Conservation (phyloP, 2,113 vertebrate species). For the Dipodomys stephensi region DNA sequence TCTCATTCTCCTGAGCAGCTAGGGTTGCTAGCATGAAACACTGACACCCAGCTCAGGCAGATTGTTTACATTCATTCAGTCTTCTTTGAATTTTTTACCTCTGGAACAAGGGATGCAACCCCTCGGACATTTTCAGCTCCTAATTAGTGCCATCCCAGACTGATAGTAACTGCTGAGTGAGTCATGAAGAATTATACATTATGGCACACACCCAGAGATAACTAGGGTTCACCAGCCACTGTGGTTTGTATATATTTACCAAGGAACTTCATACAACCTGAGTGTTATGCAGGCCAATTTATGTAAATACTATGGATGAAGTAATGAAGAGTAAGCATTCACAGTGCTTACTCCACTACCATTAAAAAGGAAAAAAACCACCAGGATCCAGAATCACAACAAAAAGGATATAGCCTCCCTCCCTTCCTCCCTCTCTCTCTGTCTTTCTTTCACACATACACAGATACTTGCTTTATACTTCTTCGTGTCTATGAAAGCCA, state of each 20-base stretch:
- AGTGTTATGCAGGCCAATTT: not conserved
- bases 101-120: not conserved
- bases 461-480: not conserved
- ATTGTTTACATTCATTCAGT: not conserved
- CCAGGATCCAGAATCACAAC: too few relatives aligned
- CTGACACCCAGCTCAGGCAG: too few relatives aligned
- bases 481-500: not conserved
- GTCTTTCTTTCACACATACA: too few relatives aligned
- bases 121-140: conserved; percentile 9
- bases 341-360: too few relatives aligned
- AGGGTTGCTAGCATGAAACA: too few relatives aligned
- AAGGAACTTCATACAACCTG: not conserved
- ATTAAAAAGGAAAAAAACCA: too few relatives aligned
- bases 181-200: not conserved
- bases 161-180: not conserved
- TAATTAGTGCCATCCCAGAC: not conserved
- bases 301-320: too few relatives aligned
- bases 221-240: not conserved
- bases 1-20: too few relatives aligned
- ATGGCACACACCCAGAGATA: not conserved
- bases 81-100: not conserved
- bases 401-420: too few relatives aligned
- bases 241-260: not conserved
- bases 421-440: too few relatives aligned
- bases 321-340: too few relatives aligned